Evolutionary conservation across 1,140 invertebrate genomes (phyloP).

Genomic region (Hypothenemus hampei): DNA sequence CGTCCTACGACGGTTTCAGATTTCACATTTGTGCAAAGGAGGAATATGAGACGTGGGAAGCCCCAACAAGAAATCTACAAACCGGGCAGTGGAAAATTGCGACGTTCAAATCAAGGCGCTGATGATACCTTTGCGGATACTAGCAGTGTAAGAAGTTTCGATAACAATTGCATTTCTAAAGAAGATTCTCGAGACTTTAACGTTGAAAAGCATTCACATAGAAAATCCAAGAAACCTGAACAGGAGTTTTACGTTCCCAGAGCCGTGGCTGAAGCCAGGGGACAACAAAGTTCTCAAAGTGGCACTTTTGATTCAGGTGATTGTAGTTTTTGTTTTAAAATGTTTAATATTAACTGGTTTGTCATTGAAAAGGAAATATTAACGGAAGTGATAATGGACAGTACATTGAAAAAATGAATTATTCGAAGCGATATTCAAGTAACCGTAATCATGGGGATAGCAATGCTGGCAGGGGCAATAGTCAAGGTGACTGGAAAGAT

Average conservation of each 20-base stretch:
- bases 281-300: slow-evolving; percentile 44
- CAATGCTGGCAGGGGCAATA: slow-evolving; percentile 1
- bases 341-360: neutral
- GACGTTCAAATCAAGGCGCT: slow-evolving; percentile 48
- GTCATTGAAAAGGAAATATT: slow-evolving; percentile 17
- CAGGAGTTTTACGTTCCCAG: slow-evolving; percentile 53
- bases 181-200: slow-evolving; percentile 23
- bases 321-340: neutral
- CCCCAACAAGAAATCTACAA: slow-evolving; percentile 54
- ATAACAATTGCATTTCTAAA: slow-evolving; percentile 8
- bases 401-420: slow-evolving; percentile 30
- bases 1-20: slow-evolving; percentile 16
- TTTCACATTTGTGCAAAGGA: slow-evolving; percentile 26
- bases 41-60: slow-evolving; percentile 42
- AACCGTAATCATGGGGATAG: slow-evolving; percentile 15
- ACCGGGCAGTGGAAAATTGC: slow-evolving; percentile 58
- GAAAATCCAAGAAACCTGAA: slow-evolving; percentile 53
- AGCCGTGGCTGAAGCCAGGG: slow-evolving; percentile 50
- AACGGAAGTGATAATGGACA: slow-evolving; percentile 37
- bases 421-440: slow-evolving; percentile 31
- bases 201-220: slow-evolving; percentile 38
- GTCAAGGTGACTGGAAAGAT: slow-evolving; percentile 37
- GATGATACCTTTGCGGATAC: slow-evolving; percentile 50
- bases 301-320: slow-evolving; percentile 14
- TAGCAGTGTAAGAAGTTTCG: slow-evolving; percentile 33